Base-by-base conservation (phyloP, 2,888 invertebrate genomes). In the Colletes collaris region DNA sequence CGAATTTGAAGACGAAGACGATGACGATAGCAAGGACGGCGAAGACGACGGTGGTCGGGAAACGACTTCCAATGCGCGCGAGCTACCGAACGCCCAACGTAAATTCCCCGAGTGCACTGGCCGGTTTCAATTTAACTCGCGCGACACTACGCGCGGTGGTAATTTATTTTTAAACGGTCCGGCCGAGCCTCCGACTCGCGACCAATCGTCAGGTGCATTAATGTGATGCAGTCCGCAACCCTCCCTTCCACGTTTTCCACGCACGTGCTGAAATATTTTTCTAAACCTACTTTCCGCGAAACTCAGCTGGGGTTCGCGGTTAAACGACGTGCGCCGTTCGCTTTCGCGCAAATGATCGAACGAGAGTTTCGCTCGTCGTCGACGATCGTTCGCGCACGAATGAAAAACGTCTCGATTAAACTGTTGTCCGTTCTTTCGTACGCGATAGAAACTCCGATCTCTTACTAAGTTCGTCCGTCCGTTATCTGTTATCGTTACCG, bases 151-250 rank as follows among this genome's bases (percentile, higher is more conserved):
- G 63, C 72, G 74, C 71, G 79, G 76, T 50, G 84, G 81, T 84
- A 77, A 90, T 86, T 89, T 90, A 90, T 90, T 90, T 90, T 90
- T 89, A 86, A 90, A 87, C 83, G 79, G 75, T 74, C 56, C 69
- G 81, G 86, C 71, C 89, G 90, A 89, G 90, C 89, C 89, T 79
- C 89, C 87, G 70, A 37, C 67, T 40, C 35, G 50, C 78, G 44
- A 67, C 89, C 90, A 89, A 89, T 89, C 83, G 80, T 7, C 84
- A 85, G 85, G 63, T 84, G 58, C 69, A 66, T 74, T 49, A 66
- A 76, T 44, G 59, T 44, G 56, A 46, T 58, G 52, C 62, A 52
- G 40, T 35, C 56, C 35, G 16, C 7, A 8, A 19, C 56, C 66
- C 13, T 13, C 40, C 16, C 60, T 44, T 6, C 19, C 1, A 8